Evolutionary conservation across 2,797 vertebrate species (phyloP).

Genomic region (Phoebastria nigripes): DNA sequence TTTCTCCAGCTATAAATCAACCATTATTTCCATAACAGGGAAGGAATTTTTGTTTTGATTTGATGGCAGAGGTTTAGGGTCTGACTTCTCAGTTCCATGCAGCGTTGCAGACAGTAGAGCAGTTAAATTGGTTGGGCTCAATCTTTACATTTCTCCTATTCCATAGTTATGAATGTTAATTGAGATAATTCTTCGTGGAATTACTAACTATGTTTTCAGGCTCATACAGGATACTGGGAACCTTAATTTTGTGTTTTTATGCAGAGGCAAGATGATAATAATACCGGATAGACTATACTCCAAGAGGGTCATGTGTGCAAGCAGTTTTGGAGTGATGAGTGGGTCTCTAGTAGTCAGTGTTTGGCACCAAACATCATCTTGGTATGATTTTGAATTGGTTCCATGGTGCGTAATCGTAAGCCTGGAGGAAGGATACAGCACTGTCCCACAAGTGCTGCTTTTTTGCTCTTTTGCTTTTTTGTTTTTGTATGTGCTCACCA

Average conservation of each 20-base stretch:
- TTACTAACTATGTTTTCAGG: neutral
- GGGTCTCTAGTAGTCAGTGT: neutral
- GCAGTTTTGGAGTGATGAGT: neutral
- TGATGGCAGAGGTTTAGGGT: neutral
- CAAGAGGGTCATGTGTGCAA: neutral
- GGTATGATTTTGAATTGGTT: neutral
- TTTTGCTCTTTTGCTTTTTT: neutral
- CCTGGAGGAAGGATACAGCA: neutral
- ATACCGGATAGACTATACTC: neutral
- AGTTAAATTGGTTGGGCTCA: neutral
- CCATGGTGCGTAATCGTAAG: rapidly evolving
- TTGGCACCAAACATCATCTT: neutral
- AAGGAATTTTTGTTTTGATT: neutral
- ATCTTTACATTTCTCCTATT: neutral
- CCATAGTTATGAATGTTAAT: neutral
- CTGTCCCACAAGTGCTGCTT: neutral
- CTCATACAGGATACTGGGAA: neutral
- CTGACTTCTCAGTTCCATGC: neutral
- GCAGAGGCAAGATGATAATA: neutral
- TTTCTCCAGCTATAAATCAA: neutral
- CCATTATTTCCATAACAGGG: neutral
- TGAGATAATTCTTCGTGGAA: neutral
- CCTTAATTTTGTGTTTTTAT: neutral
- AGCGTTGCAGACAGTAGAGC: neutral
- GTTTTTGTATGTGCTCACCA: neutral